Evolutionary conservation across 1,140 invertebrate genomes (phyloP), one percentile per base, ranked within the genome.

Genomic region (Caerostris darwini): DNA sequence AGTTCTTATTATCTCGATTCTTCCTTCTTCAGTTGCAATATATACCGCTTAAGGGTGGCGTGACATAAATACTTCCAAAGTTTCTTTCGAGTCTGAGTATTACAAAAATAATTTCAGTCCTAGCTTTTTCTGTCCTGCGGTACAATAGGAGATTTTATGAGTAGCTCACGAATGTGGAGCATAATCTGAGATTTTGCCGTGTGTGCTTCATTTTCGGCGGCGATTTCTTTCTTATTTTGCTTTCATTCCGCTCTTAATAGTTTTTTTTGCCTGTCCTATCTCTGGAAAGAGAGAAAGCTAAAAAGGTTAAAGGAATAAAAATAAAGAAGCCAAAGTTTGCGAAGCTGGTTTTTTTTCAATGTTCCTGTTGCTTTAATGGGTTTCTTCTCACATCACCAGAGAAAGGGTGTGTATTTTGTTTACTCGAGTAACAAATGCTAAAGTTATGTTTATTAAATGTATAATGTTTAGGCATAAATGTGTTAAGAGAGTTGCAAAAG

Each of bases 21-120:
- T 92, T 77, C 17, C 90, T 83, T 83, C 69, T 92, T 61, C 77
- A 61, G 10, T 56, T 92, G 90, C 81, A 83, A 92, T 61, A 83
- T 67, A 69, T 89, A 61, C 83, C 19, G 90, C 71, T 92, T 50
- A 56, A 53, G 71, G 59, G 7, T 92, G 57, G 90, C 90, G 90
- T 92, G 90, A 92, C 90, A 83, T 77, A 92, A 92, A 92, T 92
- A 92, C 90, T 92, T 92, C 56, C 90, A 19, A 61, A 92, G 34
- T 82, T 83, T 83, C 59, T 59, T 83, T 61, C 54, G 17, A n/a
- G 17, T 64, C 10, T 10, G 19, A 58, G 56, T 83, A 77, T 67
- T 61, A 64, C 54, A 83, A 83, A 92, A 92, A 92, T 92, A 92
- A 92, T 92, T 92, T 92, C 17, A 56, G 57, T n/a, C 59, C 14